A percentile compares a stretch with the other conserved stretches of the same genome.
These are phyloP conservation scores for Dendrolimus houi DNA, from an alignment of 2,888 invertebrate genomes.

Conservation along the genomic window DNA sequence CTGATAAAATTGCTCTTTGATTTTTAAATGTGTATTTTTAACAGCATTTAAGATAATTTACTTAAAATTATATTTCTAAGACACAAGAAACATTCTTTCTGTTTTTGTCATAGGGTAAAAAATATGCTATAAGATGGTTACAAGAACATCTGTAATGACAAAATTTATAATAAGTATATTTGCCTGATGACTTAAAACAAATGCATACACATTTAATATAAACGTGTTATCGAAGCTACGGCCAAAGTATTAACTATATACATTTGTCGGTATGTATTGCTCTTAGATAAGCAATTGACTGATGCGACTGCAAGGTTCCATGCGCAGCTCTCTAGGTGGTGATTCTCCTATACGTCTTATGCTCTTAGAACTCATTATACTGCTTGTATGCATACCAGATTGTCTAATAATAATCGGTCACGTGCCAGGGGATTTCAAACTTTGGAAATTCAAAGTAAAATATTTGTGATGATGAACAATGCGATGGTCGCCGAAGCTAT, in stretches of 20 bases:
- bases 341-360: slow-evolving; percentile 29
- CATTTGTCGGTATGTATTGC: no score
- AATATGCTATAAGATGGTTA: no score
- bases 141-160: no score
- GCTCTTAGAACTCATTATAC: slow-evolving; percentile 9
- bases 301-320: slow-evolving; percentile 41
- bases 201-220: not conserved
- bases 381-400: slow-evolving; percentile 18
- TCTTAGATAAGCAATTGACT: slow-evolving; percentile 36
- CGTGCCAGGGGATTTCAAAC: no score
- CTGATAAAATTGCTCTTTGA: not conserved
- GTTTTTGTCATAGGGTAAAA: no score
- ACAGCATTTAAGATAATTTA: not conserved
- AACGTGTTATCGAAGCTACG: slow-evolving; percentile 2
- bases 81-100: no score
- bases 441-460: no score
- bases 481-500: no score
- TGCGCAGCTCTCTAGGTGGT: slow-evolving; percentile 31
- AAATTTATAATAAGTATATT: no score
- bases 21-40: not conserved
- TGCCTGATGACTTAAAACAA: no score
- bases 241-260: slow-evolving; percentile 33
- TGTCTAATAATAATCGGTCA: slow-evolving; percentile 8
- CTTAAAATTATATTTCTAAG: no score
- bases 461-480: no score